These are phyloP conservation scores for Indicator maculatus DNA, from an alignment of 2,113 vertebrate genomes.

Conservation along the genomic window DNA sequence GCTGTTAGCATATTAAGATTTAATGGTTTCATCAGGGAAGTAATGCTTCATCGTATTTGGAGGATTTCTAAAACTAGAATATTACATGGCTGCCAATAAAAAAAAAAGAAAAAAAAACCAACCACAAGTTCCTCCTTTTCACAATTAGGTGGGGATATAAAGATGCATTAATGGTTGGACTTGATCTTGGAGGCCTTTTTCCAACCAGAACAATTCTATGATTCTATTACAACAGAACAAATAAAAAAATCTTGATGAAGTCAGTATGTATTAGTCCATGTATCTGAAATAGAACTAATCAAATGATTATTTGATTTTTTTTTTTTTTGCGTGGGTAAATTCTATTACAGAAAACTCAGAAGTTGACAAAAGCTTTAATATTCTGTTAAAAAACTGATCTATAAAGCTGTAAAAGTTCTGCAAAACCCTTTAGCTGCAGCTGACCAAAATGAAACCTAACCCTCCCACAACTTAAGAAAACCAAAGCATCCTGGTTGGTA, in stretches of 20 bases:
- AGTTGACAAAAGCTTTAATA: not conserved
- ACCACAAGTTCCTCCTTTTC: not conserved
- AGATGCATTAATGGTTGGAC: not conserved
- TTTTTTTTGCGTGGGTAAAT: not conserved
- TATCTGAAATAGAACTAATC: not conserved
- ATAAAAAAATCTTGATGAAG: not conserved
- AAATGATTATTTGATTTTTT: not conserved
- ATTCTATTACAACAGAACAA: not conserved
- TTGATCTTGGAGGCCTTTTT: no score
- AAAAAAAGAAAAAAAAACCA: not conserved
- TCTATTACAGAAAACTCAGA: not conserved
- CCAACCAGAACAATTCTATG: no score
- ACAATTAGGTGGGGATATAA: not conserved
- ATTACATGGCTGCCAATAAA: not conserved
- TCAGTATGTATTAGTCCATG: not conserved
- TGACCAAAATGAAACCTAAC: not conserved
- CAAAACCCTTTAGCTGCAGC: not conserved
- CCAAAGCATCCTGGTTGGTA: not conserved
- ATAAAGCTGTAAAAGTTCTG: not conserved
- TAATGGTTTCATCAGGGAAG: slow-evolving; percentile 1
- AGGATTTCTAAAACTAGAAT: slow-evolving; percentile 6
- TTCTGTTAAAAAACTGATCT: not conserved
- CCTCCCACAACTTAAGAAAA: not conserved
- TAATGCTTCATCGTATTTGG: not conserved
- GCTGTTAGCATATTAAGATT: not conserved